Base-by-base conservation (phyloP, 2,888 invertebrate species). In the Pammene aurita region DNA sequence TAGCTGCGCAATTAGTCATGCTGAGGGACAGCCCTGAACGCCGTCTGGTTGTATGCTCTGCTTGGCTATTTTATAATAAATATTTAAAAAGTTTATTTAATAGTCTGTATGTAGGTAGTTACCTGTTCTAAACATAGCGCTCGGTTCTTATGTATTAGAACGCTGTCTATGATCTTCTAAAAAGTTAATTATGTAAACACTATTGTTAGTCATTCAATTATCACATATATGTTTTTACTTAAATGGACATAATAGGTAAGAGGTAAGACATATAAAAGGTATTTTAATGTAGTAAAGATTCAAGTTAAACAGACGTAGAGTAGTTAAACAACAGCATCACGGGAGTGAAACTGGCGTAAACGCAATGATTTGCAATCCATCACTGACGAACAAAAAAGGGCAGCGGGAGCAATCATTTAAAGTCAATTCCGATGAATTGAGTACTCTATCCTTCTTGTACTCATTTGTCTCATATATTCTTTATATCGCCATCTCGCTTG, bases 1-100 rank as follows among this genome's bases (percentile, higher is more conserved):
- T 91, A 89, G 91, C 90, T 87, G 86, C 84, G 85, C 90, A 91
- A 92, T 92, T 92, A 90, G 92, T 87, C 84, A 87, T 82, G 87
- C 83, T 80, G 84, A 84, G 84, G 72, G 72, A 73, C 71, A 64
- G 57, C 71, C 65, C 67, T 71, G 69, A 66, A 46, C 63, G 44
- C 64, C 66, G 73, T 67, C 72, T 61, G 66, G 74, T 72, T 72
- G 63, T 73, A 75, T 79, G 77, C 81, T 84, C 82, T 79, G 75
- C 75, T 72, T 72, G 26, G 66, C 70, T 72, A 58, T 65, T 71
- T 70, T 44, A 42, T 52, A 13, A 18, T 50, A 42, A 34, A 50
- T 35, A 50, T 9, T 10, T 10, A 14, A 7, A 1, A 14, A 35
- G n/a, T 38, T 38, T 0, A 38, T 38, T 38, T 38, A 38, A 38